Percentiles rank a stretch among this genome's conserved stretches.
phyloP scores from a whole-genome alignment of 2,113 vertebrate species.

The Ptilorrhoa leucosticta region DNA sequence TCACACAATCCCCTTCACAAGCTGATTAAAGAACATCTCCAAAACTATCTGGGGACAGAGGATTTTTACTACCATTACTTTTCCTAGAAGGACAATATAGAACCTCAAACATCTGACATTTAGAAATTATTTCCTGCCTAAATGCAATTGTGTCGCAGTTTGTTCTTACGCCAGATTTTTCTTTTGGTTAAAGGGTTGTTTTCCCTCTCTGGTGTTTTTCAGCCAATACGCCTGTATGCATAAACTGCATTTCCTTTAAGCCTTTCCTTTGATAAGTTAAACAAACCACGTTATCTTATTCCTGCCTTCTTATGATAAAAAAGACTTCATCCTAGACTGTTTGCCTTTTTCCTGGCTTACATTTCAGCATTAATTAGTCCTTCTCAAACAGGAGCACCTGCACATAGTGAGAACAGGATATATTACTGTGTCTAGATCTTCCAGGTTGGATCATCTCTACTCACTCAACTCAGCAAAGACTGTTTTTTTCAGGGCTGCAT shows the following conservation, averaged over 20 bases:
- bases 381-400: not conserved
- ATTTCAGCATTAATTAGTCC: not conserved
- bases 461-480: not conserved
- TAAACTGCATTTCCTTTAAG: not conserved
- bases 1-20: not conserved
- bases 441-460: not conserved
- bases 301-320: not conserved
- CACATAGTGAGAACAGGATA: not conserved
- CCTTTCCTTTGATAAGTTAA: not conserved
- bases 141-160: not conserved
- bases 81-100: not conserved
- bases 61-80: not conserved
- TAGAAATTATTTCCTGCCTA: not conserved
- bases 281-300: not conserved
- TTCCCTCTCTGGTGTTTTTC: not conserved
- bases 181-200: not conserved
- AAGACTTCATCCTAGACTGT: not conserved
- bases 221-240: not conserved
- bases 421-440: not conserved
- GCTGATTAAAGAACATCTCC: not conserved
- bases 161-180: not conserved
- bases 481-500: not conserved
- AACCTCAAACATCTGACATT: not conserved
- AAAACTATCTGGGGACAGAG: not conserved
- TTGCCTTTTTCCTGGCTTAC: not conserved